These are phyloP conservation scores for Andrena camellia DNA, from an alignment of 2,888 invertebrate genomes.

Conservation along the genomic window DNA sequence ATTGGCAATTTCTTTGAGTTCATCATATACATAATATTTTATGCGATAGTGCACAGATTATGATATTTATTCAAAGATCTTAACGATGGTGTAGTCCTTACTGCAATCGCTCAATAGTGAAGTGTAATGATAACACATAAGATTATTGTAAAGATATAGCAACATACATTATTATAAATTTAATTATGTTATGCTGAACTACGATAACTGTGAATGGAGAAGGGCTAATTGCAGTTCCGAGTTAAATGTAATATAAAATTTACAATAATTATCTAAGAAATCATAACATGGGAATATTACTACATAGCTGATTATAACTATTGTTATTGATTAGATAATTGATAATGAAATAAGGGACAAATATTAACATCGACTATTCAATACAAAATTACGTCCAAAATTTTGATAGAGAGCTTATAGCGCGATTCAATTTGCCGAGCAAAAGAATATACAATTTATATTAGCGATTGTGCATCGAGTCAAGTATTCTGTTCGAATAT, in stretches of 20 bases:
- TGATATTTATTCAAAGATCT: conserved; percentile 51
- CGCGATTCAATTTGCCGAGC: not conserved
- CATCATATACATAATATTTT: conserved; percentile 65
- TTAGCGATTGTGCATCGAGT: not conserved
- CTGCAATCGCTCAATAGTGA: conserved; percentile 60
- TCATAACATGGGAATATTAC: conserved; percentile 29
- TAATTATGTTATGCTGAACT: conserved; percentile 47
- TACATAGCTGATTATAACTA: conserved; percentile 14
- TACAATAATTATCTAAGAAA: conserved; percentile 25
- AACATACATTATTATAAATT: conserved; percentile 46
- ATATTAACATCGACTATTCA: conserved; percentile 28
- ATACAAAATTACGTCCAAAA: conserved; percentile 46
- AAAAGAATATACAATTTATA: conserved; percentile 15
- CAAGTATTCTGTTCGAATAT: not conserved
- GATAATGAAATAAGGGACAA: conserved; percentile 26
- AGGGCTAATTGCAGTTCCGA: conserved; percentile 53
- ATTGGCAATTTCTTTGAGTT: conserved; percentile 63
- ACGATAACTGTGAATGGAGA: conserved; percentile 29
- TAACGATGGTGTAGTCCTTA: conserved; percentile 57
- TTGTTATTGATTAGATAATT: conserved; percentile 22
- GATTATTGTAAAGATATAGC: conserved; percentile 52
- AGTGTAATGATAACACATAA: conserved; percentile 58
- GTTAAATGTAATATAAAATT: conserved; percentile 33
- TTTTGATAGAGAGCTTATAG: conserved; percentile 17
- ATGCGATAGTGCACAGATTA: conserved; percentile 52